phyloP scores from a whole-genome alignment of 2,888 invertebrate species.

The Taphrorychus bicolor region DNA sequence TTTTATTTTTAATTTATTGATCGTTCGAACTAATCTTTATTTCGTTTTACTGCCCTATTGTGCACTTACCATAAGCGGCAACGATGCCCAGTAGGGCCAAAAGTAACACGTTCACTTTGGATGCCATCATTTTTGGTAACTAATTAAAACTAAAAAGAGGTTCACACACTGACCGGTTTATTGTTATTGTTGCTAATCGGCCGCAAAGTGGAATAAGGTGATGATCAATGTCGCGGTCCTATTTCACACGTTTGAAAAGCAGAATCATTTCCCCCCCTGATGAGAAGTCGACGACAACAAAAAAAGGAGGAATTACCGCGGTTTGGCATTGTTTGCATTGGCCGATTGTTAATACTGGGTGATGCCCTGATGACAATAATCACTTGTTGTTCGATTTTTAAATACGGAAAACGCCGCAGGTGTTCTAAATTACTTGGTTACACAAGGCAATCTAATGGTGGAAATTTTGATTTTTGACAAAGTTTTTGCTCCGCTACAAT shows the following conservation, averaged over 20 bases:
- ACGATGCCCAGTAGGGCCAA: slow-evolving; percentile 17
- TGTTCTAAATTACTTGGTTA: too few species aligned
- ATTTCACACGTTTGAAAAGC: slow-evolving; percentile 17
- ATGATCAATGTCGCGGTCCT: slow-evolving; percentile 15
- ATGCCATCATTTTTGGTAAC: slow-evolving; percentile 16
- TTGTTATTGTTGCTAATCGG: not conserved
- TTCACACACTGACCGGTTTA: slow-evolving; percentile 15
- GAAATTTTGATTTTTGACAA: too few species aligned
- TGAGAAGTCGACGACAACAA: not conserved
- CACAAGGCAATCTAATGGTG: too few species aligned
- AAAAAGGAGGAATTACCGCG: slow-evolving; percentile 34
- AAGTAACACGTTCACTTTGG: slow-evolving; percentile 14
- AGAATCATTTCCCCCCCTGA: slow-evolving; percentile 12
- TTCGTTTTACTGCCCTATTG: too few species aligned
- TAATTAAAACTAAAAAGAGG: not conserved
- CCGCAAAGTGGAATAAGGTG: not conserved
- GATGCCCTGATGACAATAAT: not conserved
- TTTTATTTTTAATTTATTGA: too few species aligned
- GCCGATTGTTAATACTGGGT: slow-evolving; percentile 20
- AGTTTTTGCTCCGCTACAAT: too few species aligned
- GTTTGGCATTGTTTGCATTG: slow-evolving; percentile 20
- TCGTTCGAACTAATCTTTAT: too few species aligned
- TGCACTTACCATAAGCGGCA: slow-evolving; percentile 33
- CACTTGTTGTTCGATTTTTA: not conserved
- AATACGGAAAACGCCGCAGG: not conserved